Conservation (phyloP, 2,888 invertebrate species). For the Pyrrhia umbra region DNA sequence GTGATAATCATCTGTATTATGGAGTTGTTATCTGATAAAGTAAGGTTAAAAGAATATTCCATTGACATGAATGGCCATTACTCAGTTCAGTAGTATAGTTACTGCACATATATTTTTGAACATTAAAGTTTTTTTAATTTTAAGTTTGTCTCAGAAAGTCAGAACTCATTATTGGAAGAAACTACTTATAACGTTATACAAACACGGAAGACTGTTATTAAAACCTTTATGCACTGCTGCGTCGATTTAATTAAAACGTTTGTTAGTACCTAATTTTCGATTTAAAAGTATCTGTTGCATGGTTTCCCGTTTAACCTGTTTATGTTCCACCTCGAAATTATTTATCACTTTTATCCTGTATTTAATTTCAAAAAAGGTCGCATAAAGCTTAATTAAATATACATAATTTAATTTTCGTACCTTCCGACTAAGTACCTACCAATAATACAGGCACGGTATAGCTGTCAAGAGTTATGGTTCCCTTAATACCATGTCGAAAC, state of each 20-base stretch:
- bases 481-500: conserved; percentile 18
- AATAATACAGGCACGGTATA: not conserved
- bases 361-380: too few species aligned
- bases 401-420: too few species aligned
- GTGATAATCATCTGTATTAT: conserved; percentile 58
- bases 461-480: not conserved
- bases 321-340: too few species aligned
- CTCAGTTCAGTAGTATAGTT: too few species aligned
- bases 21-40: conserved; percentile 42
- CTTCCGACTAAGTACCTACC: too few species aligned
- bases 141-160: too few species aligned
- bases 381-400: too few species aligned
- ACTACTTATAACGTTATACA: not conserved
- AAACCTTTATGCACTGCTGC: not conserved
- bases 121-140: too few species aligned
- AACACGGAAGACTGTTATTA: not conserved
- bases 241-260: not conserved
- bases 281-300: not conserved
- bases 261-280: not conserved
- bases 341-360: too few species aligned
- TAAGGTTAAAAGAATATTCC: conserved; percentile 35
- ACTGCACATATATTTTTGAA: too few species aligned
- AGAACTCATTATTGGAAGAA: not conserved
- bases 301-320: not conserved
- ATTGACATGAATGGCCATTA: conserved; percentile 11